Conservation (phyloP, 2,888 invertebrate species). For the Rapana venosa region DNA sequence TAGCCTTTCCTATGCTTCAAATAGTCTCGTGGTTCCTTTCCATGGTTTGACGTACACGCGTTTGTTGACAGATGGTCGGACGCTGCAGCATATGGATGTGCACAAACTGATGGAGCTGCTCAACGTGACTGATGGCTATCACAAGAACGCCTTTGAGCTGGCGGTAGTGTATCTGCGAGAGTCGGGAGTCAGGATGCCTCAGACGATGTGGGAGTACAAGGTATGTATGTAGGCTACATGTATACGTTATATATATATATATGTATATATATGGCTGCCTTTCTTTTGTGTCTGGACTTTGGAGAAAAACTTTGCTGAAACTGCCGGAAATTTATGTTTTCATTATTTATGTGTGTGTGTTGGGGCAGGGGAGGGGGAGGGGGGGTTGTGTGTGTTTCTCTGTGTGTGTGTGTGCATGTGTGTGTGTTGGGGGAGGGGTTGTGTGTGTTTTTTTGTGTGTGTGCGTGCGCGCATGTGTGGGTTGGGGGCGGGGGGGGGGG, state of each 20-base stretch:
- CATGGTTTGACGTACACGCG: too few species aligned
- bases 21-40: too few species aligned
- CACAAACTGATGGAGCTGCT: conserved; percentile 56
- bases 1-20: too few species aligned
- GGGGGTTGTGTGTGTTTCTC: not conserved
- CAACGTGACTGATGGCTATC: conserved; percentile 62
- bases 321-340: too few species aligned
- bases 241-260: too few species aligned
- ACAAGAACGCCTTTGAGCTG: conserved; percentile 61
- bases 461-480: conserved; percentile 49
- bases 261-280: too few species aligned
- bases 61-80: conserved; percentile 61
- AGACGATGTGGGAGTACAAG: conserved; percentile 73
- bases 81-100: conserved; percentile 62
- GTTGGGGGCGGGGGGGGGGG: not conserved
- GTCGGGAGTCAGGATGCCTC: conserved; percentile 64
- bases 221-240: conserved; percentile 55
- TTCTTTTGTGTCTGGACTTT: too few species aligned
- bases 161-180: conserved; percentile 58
- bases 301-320: too few species aligned
- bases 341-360: not conserved
- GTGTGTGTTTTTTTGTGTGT: not conserved
- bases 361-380: not conserved
- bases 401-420: conserved; percentile 48
- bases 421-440: too few species aligned